A percentile compares a stretch with the other conserved stretches of the same genome.
Evolutionary conservation across 2,888 invertebrate species (phyloP).

Genomic region (Oscheius sp.): DNA sequence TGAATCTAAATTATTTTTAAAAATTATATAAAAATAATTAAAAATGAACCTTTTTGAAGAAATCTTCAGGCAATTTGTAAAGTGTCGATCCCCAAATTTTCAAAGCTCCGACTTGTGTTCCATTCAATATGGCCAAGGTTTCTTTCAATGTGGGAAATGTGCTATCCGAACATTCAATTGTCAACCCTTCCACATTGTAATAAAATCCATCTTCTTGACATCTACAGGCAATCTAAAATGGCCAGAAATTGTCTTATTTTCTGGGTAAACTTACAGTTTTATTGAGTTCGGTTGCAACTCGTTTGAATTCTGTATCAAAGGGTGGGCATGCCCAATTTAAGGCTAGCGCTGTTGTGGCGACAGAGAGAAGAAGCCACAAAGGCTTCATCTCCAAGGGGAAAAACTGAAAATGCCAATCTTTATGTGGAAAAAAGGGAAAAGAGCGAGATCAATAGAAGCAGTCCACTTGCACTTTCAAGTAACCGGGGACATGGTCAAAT

Average conservation of each 20-base stretch:
- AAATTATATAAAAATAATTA: not conserved
- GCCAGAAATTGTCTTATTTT: not conserved
- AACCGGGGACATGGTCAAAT: not conserved
- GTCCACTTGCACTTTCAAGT: not conserved
- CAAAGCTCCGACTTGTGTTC: conserved; percentile 54
- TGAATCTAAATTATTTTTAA: conserved; percentile 15
- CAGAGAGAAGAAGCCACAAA: conserved; percentile 12
- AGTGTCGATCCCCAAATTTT: conserved; percentile 63
- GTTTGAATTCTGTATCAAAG: conserved; percentile 23
- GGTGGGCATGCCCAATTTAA: conserved; percentile 19
- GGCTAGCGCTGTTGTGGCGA: not conserved
- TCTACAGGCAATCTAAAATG: conserved; percentile 31
- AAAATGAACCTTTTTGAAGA: conserved; percentile 60
- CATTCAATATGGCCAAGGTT: conserved; percentile 59
- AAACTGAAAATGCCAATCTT: not conserved
- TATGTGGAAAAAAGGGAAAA: not conserved
- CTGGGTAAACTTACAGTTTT: conserved; percentile 13
- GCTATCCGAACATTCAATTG: conserved; percentile 56
- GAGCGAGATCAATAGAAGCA: not conserved
- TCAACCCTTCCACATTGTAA: conserved; percentile 28
- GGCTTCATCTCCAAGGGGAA: conserved; percentile 27
- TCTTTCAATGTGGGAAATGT: conserved; percentile 55
- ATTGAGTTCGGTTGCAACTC: conserved; percentile 14
- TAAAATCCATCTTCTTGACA: conserved; percentile 37
- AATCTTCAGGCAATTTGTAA: conserved; percentile 60